Evolutionary conservation across 2,888 invertebrate genomes (phyloP).

Genomic region (Hydropsyche betteni): DNA sequence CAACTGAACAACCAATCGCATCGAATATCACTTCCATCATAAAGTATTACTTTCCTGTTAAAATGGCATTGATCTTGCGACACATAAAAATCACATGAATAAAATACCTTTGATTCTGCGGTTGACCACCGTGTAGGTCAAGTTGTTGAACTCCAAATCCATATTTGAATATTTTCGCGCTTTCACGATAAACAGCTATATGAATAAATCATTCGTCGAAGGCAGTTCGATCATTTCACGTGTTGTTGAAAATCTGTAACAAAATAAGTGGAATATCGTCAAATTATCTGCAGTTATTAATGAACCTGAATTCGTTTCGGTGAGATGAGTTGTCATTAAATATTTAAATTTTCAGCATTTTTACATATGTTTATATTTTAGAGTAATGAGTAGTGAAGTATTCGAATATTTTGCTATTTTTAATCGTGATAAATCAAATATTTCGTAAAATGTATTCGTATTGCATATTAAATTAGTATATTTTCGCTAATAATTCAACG

Average conservation of each 20-base stretch:
- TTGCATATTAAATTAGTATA: no score
- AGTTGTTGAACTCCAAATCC: constrained; percentile 66
- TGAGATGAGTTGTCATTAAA: no score
- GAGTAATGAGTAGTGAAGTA: no score
- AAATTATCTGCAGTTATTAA: not conserved
- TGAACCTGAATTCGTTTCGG: no score
- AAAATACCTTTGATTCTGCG: constrained; percentile 58
- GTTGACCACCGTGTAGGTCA: constrained; percentile 61
- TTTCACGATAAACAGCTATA: not conserved
- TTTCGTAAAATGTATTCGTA: no score
- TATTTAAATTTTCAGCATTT: no score
- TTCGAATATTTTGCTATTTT: no score
- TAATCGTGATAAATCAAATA: no score
- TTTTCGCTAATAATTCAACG: no score
- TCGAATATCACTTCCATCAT: no score
- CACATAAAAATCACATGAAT: constrained; percentile 28
- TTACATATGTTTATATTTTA: no score
- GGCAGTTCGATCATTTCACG: not conserved
- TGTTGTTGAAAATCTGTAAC: not conserved
- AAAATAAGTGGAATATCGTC: not conserved
- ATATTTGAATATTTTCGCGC: constrained; percentile 53
- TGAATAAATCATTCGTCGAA: not conserved
- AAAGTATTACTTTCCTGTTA: not conserved
- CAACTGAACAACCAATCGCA: no score
- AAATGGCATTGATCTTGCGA: not conserved